Evolutionary conservation across 2,797 vertebrate genomes (phyloP), one percentile per base, ranked within the genome.

Genomic region (Eleutherodactylus coqui): DNA sequence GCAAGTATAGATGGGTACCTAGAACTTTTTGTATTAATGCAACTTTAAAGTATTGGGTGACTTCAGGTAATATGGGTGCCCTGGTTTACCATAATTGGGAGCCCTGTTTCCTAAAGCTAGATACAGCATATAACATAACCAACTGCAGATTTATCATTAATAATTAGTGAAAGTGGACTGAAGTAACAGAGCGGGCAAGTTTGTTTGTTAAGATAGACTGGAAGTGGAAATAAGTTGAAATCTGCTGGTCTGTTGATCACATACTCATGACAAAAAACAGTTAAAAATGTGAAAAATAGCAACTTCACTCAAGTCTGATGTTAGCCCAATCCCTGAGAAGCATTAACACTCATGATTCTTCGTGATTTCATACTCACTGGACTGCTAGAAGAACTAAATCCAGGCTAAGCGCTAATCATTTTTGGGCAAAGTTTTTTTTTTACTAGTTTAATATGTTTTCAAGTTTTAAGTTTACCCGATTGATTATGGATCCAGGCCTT

Each of bases 221-320:
- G 36, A 75, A 84, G 34, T n/a, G 13, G 41, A 27, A 76, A 62
- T 80, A 19, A 67, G 8, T 34, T 45, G 55, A 45, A 64, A 9
- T 82, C 16, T 45, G 14, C 27, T 70, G 34, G 79, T 73, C 36
- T 62, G 38, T 60, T 29, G 2, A 95, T 94, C 76, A 41, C 21
- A n/a, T 27, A 69, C 51, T 78, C n/a, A 55, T 67, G 24, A 53
- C 41, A 27, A 2, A 79, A 84, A 49, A 8, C 83, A 78, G 38
- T 32, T 13, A 60, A 79, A 79, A 45, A 27, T n/a, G 41, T 43
- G 67, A 64, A 60, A 72, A 32, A 53, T 75, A 64, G 43, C 64
- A 87, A 87, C 64, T 45, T 75, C 53, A 78, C 76, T 64, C 53
- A 84, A 38, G 80, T 51, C 82, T 81, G 82, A 81, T 69, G 82